phyloP scores from a whole-genome alignment of 2,113 vertebrate genomes.

The Himantopus leucocephalus region DNA sequence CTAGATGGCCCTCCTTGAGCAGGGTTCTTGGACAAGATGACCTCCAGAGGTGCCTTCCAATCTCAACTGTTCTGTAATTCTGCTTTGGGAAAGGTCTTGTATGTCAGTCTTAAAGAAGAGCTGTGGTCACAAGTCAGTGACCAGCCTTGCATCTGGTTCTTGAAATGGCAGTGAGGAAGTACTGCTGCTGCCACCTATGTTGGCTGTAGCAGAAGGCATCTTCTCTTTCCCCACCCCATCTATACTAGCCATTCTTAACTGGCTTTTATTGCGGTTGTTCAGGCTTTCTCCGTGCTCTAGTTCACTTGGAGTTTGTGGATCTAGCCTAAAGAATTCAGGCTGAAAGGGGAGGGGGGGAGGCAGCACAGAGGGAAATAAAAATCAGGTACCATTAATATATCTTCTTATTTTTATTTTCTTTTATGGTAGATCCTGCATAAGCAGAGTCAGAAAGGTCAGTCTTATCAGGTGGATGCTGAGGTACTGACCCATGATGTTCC shows the following conservation, averaged over 20 bases:
- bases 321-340: background rate
- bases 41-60: background rate
- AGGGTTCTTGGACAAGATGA: background rate
- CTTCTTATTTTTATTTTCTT: background rate
- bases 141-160: background rate
- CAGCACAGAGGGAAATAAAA: too few relatives aligned
- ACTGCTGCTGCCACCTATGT: background rate
- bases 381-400: background rate
- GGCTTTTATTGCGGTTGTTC: background rate
- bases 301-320: background rate
- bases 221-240: background rate
- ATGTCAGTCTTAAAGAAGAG: background rate
- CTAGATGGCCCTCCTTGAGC: background rate
- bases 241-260: background rate
- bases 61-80: background rate
- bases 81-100: background rate
- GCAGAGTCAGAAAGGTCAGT: constrained; percentile 86
- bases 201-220: background rate
- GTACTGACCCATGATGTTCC: constrained; percentile 93
- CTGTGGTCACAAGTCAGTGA: background rate
- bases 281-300: background rate
- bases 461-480: constrained; percentile 88
- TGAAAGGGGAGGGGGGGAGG: background rate
- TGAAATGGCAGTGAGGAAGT: background rate
- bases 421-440: constrained; percentile 84